Conservation (phyloP, 1,140 invertebrate species). For the Pogonognathellus flavescens region DNA sequence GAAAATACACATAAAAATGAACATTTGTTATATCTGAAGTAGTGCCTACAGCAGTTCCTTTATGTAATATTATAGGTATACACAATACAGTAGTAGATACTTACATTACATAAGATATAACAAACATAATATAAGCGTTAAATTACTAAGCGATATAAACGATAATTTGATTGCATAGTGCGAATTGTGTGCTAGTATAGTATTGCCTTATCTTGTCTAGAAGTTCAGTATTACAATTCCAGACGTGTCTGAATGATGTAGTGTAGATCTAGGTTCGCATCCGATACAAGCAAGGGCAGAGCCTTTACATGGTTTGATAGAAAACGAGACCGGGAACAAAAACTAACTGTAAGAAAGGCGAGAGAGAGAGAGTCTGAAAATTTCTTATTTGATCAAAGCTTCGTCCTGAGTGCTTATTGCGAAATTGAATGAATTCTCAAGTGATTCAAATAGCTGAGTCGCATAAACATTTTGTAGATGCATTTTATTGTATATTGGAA, state of each 20-base stretch:
- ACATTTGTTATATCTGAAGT: no score
- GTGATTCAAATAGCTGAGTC: background rate
- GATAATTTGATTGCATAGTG: no score
- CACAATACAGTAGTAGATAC: no score
- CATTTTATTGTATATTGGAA: background rate
- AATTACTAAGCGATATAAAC: no score
- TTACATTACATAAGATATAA: no score
- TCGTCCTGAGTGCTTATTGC: background rate
- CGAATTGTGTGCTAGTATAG: no score
- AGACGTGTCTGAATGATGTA: background rate
- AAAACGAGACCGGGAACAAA: background rate
- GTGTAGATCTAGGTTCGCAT: background rate
- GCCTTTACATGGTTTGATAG: background rate
- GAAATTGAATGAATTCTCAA: background rate
- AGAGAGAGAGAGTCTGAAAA: background rate
- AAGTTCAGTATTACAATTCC: no score
- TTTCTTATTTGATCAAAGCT: conserved; percentile 6
- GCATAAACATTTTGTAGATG: background rate
- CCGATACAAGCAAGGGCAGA: background rate
- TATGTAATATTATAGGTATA: no score
- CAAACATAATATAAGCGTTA: no score
- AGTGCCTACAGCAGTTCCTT: no score
- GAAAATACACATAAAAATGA: no score
- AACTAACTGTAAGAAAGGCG: background rate
- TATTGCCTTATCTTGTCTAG: background rate